A percentile compares a stretch with the other conserved stretches of the same genome.
These are phyloP conservation scores for Plebejus argus DNA, from an alignment of 2,888 invertebrate species.

Conservation along the genomic window DNA sequence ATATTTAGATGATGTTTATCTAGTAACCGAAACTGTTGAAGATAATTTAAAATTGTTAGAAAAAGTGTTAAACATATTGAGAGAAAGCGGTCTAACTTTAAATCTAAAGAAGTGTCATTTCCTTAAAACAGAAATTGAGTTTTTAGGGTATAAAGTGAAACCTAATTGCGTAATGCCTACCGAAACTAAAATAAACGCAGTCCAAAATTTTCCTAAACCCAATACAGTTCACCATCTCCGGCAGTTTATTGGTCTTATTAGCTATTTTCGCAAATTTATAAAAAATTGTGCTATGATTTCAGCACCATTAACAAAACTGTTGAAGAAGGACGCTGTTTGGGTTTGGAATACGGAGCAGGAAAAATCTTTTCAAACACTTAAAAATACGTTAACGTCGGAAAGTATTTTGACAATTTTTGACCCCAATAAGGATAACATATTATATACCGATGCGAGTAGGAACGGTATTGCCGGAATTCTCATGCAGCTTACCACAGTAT, in stretches of 20 bases:
- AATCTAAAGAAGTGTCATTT: constrained; percentile 47
- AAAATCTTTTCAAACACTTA: neutral
- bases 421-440: neutral
- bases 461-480: constrained; percentile 24
- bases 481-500: no score
- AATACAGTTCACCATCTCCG: constrained; percentile 42
- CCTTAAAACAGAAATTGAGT: constrained; percentile 41
- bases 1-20: no score
- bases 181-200: constrained; percentile 41
- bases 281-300: no score
- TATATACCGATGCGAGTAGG: constrained; percentile 23
- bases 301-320: no score
- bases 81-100: constrained; percentile 42
- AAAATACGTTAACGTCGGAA: constrained; percentile 6
- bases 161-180: constrained; percentile 39
- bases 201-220: constrained; percentile 42
- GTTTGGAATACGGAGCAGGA: neutral
- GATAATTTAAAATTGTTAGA: constrained; percentile 28
- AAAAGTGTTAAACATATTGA: constrained; percentile 37
- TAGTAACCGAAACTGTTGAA: constrained; percentile 24
- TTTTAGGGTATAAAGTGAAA: constrained; percentile 44
- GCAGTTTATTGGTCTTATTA: no score
- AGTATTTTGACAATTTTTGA: constrained; percentile 14
- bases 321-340: constrained; percentile 17
- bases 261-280: no score